Evolutionary conservation across 1,140 invertebrate genomes (phyloP).

Genomic region (Ooceraea biroi): DNA sequence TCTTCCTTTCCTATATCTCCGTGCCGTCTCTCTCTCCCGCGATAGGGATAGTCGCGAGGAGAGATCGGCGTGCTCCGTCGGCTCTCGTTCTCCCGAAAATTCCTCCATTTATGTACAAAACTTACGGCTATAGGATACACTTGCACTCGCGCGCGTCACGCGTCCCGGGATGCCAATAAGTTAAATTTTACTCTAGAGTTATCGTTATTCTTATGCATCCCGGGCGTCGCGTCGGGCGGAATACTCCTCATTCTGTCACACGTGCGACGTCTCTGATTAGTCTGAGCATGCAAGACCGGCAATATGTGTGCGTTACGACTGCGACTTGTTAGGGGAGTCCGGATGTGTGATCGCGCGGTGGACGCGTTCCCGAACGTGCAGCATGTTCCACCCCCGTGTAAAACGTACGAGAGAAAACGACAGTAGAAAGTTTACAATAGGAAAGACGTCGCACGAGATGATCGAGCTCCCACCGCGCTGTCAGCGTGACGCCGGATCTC

Average conservation of each 20-base stretch:
- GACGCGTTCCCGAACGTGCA: constrained; percentile 11
- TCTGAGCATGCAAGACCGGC: constrained; percentile 59
- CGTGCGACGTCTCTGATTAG: constrained; percentile 66
- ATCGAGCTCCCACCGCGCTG: constrained; percentile 58
- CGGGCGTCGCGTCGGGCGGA: constrained; percentile 18
- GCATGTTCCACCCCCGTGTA: constrained; percentile 6
- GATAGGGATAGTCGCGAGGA: constrained; percentile 36
- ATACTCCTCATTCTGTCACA: constrained; percentile 14
- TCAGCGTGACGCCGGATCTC: constrained; percentile 81
- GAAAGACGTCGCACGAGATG: constrained; percentile 74
- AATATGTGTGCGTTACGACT: constrained; percentile 58
- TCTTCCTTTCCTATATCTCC: constrained; percentile 1
- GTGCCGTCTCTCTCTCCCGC: constrained; percentile 24
- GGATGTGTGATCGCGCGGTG: neutral
- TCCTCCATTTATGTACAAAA: constrained; percentile 83
- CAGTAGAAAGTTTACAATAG: constrained; percentile 56
- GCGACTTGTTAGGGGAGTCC: constrained; percentile 34
- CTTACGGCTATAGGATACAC: constrained; percentile 79
- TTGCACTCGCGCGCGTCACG: constrained; percentile 77
- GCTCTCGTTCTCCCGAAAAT: constrained; percentile 65
- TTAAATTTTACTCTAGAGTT: constrained; percentile 79
- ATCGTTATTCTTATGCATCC: constrained; percentile 74
- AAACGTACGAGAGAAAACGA: constrained; percentile 1
- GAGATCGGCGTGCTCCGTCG: constrained; percentile 48
- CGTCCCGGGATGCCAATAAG: constrained; percentile 82